A percentile compares a stretch with the other conserved stretches of the same genome.
Conservation (phyloP, 2,113 vertebrate species). For the Laterallus jamaicensis region DNA sequence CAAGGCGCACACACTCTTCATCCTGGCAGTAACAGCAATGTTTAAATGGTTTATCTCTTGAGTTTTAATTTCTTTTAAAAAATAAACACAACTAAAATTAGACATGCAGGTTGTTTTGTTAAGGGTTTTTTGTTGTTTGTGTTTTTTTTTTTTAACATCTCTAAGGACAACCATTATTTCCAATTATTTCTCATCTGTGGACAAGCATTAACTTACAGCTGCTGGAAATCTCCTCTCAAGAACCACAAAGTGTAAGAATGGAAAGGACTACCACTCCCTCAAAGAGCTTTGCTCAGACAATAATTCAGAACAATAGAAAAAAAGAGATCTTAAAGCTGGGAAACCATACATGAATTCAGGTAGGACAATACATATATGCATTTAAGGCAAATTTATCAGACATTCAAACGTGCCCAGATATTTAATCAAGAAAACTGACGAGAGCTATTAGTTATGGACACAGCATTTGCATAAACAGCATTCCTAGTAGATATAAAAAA, state of each 20-base stretch:
- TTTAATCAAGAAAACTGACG: background rate
- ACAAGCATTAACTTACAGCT: background rate
- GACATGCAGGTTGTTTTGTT: background rate
- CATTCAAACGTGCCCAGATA: background rate
- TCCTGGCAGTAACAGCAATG: slow-evolving; percentile 76
- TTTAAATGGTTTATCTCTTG: background rate
- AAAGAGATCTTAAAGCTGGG: background rate
- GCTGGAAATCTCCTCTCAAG: background rate
- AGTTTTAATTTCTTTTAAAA: background rate
- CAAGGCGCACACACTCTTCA: slow-evolving; percentile 97
- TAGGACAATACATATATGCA: background rate
- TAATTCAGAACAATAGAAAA: background rate
- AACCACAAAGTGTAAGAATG: background rate
- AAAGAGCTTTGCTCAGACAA: background rate
- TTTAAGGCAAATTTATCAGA: background rate
- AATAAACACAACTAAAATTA: background rate
- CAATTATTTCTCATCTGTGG: background rate
- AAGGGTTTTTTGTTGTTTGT: too few relatives aligned
- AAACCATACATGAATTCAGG: background rate
- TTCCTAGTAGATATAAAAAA: background rate
- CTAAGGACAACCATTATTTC: background rate
- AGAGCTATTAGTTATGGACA: background rate
- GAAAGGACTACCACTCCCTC: background rate
- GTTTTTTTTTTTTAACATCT: background rate
- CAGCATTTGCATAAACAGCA: background rate